Evolutionary conservation across 2,797 vertebrate species (phyloP).

Genomic region (Salarias fasciatus): DNA sequence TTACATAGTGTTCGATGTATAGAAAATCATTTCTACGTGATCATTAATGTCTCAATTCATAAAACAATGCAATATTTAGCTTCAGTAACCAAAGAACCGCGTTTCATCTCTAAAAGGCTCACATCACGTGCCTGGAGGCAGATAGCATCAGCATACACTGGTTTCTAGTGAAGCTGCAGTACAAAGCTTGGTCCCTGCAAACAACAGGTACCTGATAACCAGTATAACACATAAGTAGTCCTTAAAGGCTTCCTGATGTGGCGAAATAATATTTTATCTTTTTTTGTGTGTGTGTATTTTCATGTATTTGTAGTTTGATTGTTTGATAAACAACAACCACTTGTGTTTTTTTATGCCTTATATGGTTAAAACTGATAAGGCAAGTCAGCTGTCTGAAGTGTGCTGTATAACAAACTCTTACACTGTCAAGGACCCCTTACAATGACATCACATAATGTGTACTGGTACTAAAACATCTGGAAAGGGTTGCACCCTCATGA

Average conservation of each 20-base stretch:
- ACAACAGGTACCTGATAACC: constrained; percentile 58
- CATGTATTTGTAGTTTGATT: neutral
- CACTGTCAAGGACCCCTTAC: constrained; percentile 3
- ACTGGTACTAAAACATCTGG: constrained; percentile 25
- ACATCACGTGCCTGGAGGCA: constrained; percentile 31
- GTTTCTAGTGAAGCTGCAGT: constrained; percentile 37
- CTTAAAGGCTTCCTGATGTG: constrained; percentile 18
- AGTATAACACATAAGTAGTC: constrained; percentile 8
- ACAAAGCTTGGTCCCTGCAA: constrained; percentile 40
- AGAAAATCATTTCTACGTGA: too few species aligned
- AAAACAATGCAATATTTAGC: neutral
- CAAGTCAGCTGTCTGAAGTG: constrained; percentile 33
- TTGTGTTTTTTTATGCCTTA: neutral
- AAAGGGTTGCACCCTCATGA: neutral
- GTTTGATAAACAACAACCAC: constrained; percentile 2
- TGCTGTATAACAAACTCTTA: constrained; percentile 36
- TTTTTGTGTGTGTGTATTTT: too few species aligned
- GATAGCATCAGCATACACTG: constrained; percentile 58
- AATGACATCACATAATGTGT: constrained; percentile 17
- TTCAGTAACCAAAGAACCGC: constrained; percentile 13
- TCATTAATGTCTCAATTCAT: too few species aligned
- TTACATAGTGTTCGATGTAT: too few species aligned
- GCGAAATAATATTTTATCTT: neutral
- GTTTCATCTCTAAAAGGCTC: constrained; percentile 23
- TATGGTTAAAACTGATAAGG: constrained; percentile 6